Evolutionary conservation across 2,797 vertebrate species (phyloP).

Genomic region (Echeneis naucrates): DNA sequence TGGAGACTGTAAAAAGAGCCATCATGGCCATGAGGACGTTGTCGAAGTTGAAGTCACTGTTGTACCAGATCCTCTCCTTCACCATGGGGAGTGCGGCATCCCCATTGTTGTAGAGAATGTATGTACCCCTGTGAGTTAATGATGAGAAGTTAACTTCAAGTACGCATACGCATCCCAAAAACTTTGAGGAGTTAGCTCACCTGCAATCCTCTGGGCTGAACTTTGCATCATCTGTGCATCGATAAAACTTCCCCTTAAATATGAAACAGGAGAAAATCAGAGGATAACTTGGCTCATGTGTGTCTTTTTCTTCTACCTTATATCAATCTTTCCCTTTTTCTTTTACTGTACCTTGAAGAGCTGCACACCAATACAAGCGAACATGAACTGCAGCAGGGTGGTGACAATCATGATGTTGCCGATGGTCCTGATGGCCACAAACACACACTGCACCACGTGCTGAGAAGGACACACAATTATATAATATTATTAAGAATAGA

Average conservation of each 20-base stretch:
- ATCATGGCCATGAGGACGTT: constrained; percentile 99
- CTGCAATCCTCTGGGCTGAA: constrained; percentile 95
- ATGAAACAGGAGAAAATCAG: constrained; percentile 11
- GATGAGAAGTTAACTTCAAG: constrained; percentile 6
- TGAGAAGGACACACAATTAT: constrained; percentile 64
- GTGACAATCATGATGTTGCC: constrained; percentile 99
- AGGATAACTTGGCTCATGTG: neutral
- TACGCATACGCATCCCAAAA: neutral
- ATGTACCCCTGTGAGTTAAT: constrained; percentile 88
- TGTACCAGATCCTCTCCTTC: constrained; percentile 93
- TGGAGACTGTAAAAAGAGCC: constrained; percentile 98
- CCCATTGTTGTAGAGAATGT: constrained; percentile 95
- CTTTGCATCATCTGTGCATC: constrained; percentile 96
- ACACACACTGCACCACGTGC: constrained; percentile 99
- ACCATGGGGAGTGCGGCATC: constrained; percentile 91
- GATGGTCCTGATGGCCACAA: constrained; percentile 98
- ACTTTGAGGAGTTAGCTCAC: constrained; percentile 78
- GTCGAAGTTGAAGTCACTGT: constrained; percentile 99
- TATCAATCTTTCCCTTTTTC: neutral
- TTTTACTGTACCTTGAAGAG: constrained; percentile 92
- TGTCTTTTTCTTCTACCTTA: neutral
- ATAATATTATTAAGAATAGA: constrained; percentile 18
- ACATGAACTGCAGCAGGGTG: constrained; percentile 99
- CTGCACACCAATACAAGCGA: constrained; percentile 98
- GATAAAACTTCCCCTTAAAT: constrained; percentile 95